A percentile compares a stretch with the other conserved stretches of the same genome.
Evolutionary conservation across 2,888 invertebrate species (phyloP).

Genomic region (Ennomos quercinarius): DNA sequence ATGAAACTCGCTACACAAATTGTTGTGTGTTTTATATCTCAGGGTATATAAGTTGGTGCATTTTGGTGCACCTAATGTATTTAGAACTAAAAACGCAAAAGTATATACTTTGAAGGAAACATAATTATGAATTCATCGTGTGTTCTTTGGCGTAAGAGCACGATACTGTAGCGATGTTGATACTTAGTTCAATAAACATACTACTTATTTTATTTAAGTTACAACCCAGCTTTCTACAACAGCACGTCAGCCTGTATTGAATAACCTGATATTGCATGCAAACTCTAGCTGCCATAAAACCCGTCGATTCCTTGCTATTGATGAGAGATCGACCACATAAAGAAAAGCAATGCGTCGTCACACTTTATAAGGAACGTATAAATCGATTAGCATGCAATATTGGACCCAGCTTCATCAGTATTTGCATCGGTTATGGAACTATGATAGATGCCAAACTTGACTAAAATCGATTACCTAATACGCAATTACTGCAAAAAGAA

Average conservation of each 20-base stretch:
- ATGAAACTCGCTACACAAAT: too few species aligned
- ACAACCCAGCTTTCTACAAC: conserved; percentile 8
- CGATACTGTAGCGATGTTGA: too few species aligned
- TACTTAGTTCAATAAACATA: too few species aligned
- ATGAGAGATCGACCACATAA: conserved; percentile 51
- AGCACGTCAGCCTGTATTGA: conserved; percentile 27
- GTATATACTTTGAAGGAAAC: too few species aligned
- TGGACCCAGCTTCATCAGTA: conserved; percentile 38
- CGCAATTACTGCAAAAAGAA: conserved; percentile 20
- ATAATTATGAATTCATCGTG: too few species aligned
- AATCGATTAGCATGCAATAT: conserved; percentile 48
- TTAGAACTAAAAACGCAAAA: too few species aligned
- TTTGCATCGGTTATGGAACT: conserved; percentile 38
- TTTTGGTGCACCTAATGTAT: too few species aligned
- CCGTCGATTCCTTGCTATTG: conserved; percentile 49
- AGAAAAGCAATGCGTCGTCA: conserved; percentile 52
- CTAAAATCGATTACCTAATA: conserved; percentile 34
- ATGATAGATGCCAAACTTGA: conserved; percentile 35
- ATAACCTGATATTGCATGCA: conserved; percentile 58
- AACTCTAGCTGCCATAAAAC: conserved; percentile 63
- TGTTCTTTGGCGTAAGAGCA: too few species aligned
- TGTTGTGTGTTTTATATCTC: too few species aligned
- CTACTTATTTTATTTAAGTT: too few species aligned
- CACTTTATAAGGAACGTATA: conserved; percentile 49
- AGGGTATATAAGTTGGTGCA: too few species aligned